phyloP scores from a whole-genome alignment of 2,113 vertebrate genomes.

The Gallinago undulata region DNA sequence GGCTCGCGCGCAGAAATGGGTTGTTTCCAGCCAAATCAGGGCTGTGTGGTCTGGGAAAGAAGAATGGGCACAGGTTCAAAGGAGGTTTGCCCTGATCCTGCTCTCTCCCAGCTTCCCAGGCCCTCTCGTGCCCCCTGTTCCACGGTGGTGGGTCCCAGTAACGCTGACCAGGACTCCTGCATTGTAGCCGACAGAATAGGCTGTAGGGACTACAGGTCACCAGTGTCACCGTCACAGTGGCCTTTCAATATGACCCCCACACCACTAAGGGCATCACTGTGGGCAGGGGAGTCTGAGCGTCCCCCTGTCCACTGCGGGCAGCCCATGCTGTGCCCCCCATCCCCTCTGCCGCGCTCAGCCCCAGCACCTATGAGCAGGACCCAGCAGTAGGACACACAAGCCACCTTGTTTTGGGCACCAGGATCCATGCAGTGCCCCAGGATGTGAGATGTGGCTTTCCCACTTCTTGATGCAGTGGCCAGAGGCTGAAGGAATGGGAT shows the following conservation, averaged over 20 bases:
- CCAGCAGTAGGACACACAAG: accelerated
- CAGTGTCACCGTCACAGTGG: neutral
- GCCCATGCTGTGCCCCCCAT: accelerated
- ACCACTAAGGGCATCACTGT: neutral
- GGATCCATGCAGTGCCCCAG: neutral
- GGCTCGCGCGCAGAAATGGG: accelerated
- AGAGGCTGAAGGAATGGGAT: neutral
- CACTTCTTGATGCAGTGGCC: accelerated
- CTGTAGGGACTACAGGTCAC: neutral
- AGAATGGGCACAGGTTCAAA: neutral
- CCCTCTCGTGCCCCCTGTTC: neutral
- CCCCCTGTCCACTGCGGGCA: neutral
- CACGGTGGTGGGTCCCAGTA: neutral
- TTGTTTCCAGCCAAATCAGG: neutral
- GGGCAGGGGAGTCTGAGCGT: accelerated
- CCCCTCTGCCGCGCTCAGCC: neutral
- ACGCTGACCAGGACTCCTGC: neutral
- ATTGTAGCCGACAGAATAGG: neutral
- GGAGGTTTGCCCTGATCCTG: neutral
- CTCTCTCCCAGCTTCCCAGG: neutral
- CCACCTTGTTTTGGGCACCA: neutral
- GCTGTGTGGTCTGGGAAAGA: neutral
- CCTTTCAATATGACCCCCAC: neutral
- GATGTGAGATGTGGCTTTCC: neutral
- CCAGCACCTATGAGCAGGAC: neutral